phyloP scores from a whole-genome alignment of 2,797 vertebrate species.

The Knipowitschia caucasica region DNA sequence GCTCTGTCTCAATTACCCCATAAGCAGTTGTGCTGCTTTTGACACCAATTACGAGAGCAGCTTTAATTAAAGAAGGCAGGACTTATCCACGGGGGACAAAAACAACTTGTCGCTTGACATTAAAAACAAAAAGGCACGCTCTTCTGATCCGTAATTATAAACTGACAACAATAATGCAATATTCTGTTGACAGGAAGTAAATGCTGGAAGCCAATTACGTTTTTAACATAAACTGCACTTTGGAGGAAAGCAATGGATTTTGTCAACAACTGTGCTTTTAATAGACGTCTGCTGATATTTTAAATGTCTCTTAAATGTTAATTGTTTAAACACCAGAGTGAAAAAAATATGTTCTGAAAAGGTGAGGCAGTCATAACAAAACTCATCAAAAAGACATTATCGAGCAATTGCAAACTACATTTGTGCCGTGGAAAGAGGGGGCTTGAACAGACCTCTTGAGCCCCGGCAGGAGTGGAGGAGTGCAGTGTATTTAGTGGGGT shows the following conservation, averaged over 20 bases:
- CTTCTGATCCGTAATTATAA: conserved; percentile 41
- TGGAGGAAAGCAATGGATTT: neutral
- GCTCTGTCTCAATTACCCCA: conserved; percentile 29
- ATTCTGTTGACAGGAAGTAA: conserved; percentile 4
- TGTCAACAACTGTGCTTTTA: too few species aligned
- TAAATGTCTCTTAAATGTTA: conserved; percentile 9
- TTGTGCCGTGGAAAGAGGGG: conserved; percentile 8
- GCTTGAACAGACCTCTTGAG: conserved; percentile 40
- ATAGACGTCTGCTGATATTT: neutral
- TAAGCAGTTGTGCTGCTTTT: conserved; percentile 42
- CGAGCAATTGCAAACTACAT: conserved; percentile 13
- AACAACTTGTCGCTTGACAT: conserved; percentile 42
- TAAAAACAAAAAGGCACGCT: conserved; percentile 30
- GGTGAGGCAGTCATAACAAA: neutral
- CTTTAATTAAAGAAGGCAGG: conserved; percentile 56
- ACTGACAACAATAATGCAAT: conserved; percentile 10
- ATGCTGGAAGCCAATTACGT: neutral
- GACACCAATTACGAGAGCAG: conserved; percentile 45
- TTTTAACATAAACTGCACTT: conserved; percentile 2
- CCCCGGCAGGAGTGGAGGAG: conserved; percentile 9
- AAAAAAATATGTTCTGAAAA: neutral
- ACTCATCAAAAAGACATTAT: conserved; percentile 18
- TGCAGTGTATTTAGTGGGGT: conserved; percentile 23
- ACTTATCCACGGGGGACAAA: conserved; percentile 47
- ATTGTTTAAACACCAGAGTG: neutral